phyloP scores from a whole-genome alignment of 2,888 invertebrate species.

The Callosobruchus maculatus region DNA sequence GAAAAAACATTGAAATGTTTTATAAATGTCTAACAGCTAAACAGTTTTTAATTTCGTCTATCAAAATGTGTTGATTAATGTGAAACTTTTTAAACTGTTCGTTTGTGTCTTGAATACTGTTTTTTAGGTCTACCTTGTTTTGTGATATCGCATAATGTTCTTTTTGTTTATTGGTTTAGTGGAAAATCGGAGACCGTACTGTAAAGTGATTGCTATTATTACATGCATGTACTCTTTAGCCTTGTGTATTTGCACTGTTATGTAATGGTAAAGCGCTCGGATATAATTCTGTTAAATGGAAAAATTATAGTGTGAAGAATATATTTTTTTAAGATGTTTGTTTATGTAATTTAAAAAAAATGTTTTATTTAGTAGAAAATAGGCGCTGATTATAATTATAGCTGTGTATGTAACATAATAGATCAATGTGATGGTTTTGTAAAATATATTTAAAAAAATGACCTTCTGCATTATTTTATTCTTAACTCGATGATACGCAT shows the following conservation, averaged over 20 bases:
- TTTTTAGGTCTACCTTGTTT: not conserved
- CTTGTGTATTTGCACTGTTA: not conserved
- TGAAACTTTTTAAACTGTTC: not conserved
- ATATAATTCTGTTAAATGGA: not conserved
- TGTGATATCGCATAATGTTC: not conserved
- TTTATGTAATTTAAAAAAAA: too few relatives aligned
- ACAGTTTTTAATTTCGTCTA: too few relatives aligned
- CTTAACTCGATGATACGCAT: not conserved
- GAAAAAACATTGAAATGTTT: too few relatives aligned
- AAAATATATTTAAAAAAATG: not conserved
- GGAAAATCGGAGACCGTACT: not conserved
- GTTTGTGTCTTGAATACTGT: not conserved
- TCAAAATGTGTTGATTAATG: too few relatives aligned
- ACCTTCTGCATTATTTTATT: not conserved
- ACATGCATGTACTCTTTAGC: not conserved
- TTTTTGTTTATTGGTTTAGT: not conserved
- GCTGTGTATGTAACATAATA: not conserved
- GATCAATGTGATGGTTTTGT: not conserved
- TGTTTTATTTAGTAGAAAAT: not conserved
- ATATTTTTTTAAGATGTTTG: too few relatives aligned
- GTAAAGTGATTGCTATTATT: not conserved
- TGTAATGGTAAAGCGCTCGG: not conserved
- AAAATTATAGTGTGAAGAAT: too few relatives aligned
- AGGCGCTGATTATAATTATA: not conserved
- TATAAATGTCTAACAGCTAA: too few relatives aligned